Conservation (phyloP, 2,113 vertebrate genomes). For the Ageneiosus marmoratus region DNA sequence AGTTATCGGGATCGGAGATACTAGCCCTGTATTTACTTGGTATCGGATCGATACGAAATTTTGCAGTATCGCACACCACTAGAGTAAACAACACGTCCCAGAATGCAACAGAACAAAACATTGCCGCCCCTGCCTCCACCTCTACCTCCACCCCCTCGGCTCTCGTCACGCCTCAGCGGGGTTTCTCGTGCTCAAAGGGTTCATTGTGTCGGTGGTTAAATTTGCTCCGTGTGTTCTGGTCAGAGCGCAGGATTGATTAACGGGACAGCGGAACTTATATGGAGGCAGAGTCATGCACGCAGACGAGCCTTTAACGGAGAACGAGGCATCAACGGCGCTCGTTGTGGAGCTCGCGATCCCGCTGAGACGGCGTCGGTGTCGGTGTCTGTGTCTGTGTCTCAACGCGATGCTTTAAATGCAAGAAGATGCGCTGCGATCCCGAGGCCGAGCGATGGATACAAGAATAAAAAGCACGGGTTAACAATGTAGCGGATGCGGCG, state of each 20-base stretch:
- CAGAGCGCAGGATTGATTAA: constrained; percentile 51
- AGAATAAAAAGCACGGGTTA: constrained; percentile 33
- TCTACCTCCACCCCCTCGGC: constrained; percentile 35
- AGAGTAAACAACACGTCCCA: constrained; percentile 51
- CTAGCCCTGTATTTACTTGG: no score
- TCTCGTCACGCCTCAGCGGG: constrained; percentile 59
- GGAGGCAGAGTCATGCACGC: constrained; percentile 46
- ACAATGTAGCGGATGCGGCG: constrained; percentile 44
- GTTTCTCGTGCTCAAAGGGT: constrained; percentile 53
- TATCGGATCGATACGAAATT: no score
- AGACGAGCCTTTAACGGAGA: constrained; percentile 34
- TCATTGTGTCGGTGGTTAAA: constrained; percentile 58
- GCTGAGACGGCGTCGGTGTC: constrained; percentile 4
- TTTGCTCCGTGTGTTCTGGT: constrained; percentile 24
- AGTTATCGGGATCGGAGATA: no score
- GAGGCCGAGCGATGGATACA: constrained; percentile 38
- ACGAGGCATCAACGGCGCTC: constrained; percentile 30
- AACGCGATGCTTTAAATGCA: constrained; percentile 36
- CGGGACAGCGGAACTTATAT: not conserved
- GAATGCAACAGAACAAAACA: constrained; percentile 57
- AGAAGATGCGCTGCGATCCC: constrained; percentile 20
- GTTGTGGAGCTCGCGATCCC: not conserved
- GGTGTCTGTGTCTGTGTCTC: not conserved
- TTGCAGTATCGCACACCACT: no score
- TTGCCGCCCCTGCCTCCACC: constrained; percentile 44